A percentile compares a stretch with the other conserved stretches of the same genome.
phyloP scores from a whole-genome alignment of 2,888 invertebrate genomes.

The Seira musarum region DNA sequence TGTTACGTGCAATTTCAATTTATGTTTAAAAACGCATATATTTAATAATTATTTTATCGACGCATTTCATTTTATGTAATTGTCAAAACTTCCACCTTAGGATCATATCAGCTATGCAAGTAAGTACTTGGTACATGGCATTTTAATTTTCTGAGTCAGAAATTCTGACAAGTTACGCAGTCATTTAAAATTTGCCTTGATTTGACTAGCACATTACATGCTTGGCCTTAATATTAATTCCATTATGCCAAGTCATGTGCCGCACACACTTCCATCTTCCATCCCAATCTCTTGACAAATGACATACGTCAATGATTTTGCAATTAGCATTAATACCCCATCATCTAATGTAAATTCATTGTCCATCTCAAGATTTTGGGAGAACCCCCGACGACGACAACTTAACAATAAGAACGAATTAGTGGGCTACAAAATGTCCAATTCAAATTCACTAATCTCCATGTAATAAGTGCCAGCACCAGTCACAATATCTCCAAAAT shows the following conservation, averaged over 20 bases:
- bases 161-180: too few relatives aligned
- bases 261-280: background rate
- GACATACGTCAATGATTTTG: conserved; percentile 31
- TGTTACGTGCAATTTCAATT: too few relatives aligned
- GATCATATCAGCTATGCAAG: too few relatives aligned
- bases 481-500: background rate
- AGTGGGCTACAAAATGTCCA: background rate
- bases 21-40: too few relatives aligned
- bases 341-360: conserved; percentile 25
- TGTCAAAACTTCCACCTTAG: too few relatives aligned
- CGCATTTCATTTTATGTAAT: too few relatives aligned
- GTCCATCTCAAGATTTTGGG: conserved; percentile 14
- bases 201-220: background rate
- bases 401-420: background rate
- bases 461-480: background rate
- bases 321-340: conserved; percentile 21
- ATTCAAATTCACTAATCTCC: background rate
- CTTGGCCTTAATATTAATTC: background rate
- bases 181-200: background rate
- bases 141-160: too few relatives aligned
- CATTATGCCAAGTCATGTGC: background rate
- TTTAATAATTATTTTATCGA: too few relatives aligned
- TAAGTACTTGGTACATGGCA: too few relatives aligned
- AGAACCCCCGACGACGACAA: conserved; percentile 15
- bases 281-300: background rate